Base-by-base conservation (phyloP, 2,797 vertebrate genomes). In the Gastrophryne carolinensis region DNA sequence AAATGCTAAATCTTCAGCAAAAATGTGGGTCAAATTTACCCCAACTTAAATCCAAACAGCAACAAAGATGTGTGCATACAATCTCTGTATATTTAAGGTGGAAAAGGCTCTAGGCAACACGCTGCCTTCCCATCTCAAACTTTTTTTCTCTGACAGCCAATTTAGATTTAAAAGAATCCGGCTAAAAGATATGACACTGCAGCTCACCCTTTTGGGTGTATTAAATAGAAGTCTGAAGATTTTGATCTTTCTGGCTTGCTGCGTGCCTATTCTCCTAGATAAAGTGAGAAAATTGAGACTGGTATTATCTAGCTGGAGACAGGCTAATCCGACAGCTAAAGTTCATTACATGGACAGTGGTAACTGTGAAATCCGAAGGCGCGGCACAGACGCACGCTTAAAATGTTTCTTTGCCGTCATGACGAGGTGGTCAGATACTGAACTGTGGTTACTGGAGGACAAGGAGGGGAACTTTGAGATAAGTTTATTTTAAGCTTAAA, bases 201-300 rank as follows among this genome's bases (percentile, higher is more conserved):
- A 9, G 35, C 17, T 69, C 21, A 29, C 15, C 1, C 21, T 74
- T 64, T 7, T 13, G 24, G 67, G 29, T 6, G 2, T 44, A 29
- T 11, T 23, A 50, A 15, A 44, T 15, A 24, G 9, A 60, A 52
- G 29, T 10, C 8, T 9, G 0, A 50, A 37, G 13, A 12, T 34
- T 56, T 47, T 19, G 30, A 72, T 53, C 52, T 9, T 71, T 30
- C 19, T 27, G 54, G 32, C 32, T 68, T 60, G 32, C 47, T 4
- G n/a, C 17, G 4, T 35, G 9, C 44, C 21, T 10, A 15, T 47
- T 67, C 72, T 52, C 47, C 47, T 24, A 50, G 72, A 75, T 75
- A 75, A 75, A 60, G 21, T 5, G 3, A 9, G 44, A 65, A 66
- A 65, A 64, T 56, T 24, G 41, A 53, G 58, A 53, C 24, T 35